Percentiles rank a stretch among this genome's conserved stretches.
These are phyloP conservation scores for Germaria angustata DNA, from an alignment of 2,888 invertebrate species.

Conservation along the genomic window DNA sequence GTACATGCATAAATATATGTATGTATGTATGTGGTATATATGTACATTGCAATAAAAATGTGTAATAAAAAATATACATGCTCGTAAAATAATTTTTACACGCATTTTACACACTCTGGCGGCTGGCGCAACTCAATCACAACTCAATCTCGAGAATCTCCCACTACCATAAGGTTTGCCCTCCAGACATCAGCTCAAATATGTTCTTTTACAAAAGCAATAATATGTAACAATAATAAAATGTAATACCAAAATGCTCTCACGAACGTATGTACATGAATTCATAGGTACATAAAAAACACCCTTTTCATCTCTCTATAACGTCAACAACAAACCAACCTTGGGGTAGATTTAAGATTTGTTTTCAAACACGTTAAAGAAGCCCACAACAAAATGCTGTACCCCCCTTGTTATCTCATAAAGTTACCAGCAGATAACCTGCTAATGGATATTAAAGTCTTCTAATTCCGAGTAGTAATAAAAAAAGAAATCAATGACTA, in stretches of 20 bases:
- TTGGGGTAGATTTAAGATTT: constrained; percentile 39
- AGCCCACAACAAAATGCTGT: background rate
- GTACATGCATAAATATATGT: no score
- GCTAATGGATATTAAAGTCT: no score
- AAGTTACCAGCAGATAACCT: background rate
- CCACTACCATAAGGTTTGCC: background rate
- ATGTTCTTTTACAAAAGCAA: background rate
- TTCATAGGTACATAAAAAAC: constrained; percentile 11
- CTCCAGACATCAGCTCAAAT: background rate
- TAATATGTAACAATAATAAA: no score
- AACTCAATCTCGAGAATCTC: background rate
- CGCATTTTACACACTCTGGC: constrained; percentile 31
- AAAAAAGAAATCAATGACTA: no score
- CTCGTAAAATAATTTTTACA: constrained; percentile 22
- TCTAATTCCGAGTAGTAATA: no score
- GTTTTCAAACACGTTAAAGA: background rate
- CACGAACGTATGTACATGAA: background rate
- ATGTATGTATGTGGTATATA: background rate
- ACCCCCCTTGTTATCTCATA: constrained; percentile 11
- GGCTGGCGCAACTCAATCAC: background rate
- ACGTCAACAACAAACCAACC: constrained; percentile 46
- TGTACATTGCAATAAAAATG: no score
- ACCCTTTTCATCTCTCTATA: constrained; percentile 52
- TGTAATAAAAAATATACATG: no score
- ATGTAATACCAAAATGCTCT: no score